Conservation (phyloP, 2,888 invertebrate species). For the Marasmarcha lunaedactyla region DNA sequence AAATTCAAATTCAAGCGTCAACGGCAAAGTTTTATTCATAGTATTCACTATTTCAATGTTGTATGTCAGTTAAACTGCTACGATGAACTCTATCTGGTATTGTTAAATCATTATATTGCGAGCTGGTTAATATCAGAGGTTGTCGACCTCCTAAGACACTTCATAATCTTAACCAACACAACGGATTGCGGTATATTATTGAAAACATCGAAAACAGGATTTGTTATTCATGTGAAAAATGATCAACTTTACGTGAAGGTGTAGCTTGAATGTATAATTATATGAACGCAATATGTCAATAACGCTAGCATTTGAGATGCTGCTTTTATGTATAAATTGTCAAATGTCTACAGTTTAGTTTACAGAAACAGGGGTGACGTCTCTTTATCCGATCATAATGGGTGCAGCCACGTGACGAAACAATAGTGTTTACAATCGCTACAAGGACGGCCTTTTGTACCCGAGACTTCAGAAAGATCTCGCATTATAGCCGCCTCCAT, state of each 20-base stretch:
- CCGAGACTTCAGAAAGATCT: slow-evolving; percentile 2
- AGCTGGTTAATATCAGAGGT: slow-evolving; percentile 59
- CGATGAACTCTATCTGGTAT: slow-evolving; percentile 43
- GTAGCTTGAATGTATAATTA: no score
- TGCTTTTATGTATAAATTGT: no score
- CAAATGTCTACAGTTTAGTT: no score
- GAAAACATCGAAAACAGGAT: slow-evolving; percentile 58
- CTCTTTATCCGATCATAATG: slow-evolving; percentile 50
- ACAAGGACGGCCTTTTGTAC: slow-evolving; percentile 42
- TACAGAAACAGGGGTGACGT: no score
- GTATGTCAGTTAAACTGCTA: slow-evolving; percentile 19
- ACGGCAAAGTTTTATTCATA: no score
- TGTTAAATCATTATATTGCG: slow-evolving; percentile 50
- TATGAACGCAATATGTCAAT: no score
- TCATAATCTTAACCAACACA: slow-evolving; percentile 47
- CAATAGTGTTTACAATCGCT: slow-evolving; percentile 56
- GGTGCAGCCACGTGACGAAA: slow-evolving; percentile 53
- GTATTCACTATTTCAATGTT: no score
- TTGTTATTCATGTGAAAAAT: no score
- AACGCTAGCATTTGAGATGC: no score
- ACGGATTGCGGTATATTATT: slow-evolving; percentile 53
- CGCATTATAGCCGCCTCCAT: no score
- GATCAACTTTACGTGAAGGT: no score
- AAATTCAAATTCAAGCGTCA: no score
- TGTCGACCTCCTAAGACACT: slow-evolving; percentile 54